Evolutionary conservation across 2,797 vertebrate species (phyloP).

Genomic region (Sebastes nivosus): DNA sequence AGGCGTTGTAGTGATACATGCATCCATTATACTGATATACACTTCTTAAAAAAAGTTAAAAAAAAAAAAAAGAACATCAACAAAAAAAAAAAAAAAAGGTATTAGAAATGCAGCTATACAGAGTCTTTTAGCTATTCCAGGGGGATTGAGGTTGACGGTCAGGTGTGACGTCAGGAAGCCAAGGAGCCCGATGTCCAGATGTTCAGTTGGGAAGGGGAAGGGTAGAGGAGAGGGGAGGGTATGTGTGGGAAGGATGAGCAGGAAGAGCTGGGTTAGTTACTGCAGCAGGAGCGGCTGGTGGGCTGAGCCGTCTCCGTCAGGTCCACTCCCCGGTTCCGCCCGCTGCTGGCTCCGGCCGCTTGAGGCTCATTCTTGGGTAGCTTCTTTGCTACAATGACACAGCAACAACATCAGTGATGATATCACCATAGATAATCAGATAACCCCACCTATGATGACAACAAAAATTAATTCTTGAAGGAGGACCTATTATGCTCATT

Average conservation of each 20-base stretch:
- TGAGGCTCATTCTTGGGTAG: constrained; percentile 97
- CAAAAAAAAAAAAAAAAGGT: constrained; percentile 79
- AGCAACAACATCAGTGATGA: background rate
- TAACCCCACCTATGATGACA: background rate
- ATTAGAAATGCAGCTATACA: constrained; percentile 95
- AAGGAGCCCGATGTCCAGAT: constrained; percentile 84
- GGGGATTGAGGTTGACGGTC: constrained; percentile 86
- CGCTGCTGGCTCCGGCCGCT: constrained; percentile 84
- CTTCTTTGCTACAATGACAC: constrained; percentile 89
- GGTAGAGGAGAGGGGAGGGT: constrained; percentile 41
- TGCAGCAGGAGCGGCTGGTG: constrained; percentile 94
- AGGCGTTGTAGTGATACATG: constrained; percentile 93
- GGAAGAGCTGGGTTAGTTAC: constrained; percentile 86
- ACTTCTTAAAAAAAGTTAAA: constrained; percentile 83
- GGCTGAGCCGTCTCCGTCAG: constrained; percentile 95
- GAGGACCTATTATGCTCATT: too few relatives aligned
- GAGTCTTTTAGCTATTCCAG: constrained; percentile 91
- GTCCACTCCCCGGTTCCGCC: constrained; percentile 94
- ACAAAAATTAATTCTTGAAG: accelerated
- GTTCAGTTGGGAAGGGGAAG: constrained; percentile 85
- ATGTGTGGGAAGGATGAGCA: constrained; percentile 1
- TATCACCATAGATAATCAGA: background rate
- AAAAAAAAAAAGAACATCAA: constrained; percentile 79
- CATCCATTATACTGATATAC: constrained; percentile 86
- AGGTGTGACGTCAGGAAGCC: constrained; percentile 68